phyloP scores from a whole-genome alignment of 2,113 vertebrate species.

The Diadophis punctatus region DNA sequence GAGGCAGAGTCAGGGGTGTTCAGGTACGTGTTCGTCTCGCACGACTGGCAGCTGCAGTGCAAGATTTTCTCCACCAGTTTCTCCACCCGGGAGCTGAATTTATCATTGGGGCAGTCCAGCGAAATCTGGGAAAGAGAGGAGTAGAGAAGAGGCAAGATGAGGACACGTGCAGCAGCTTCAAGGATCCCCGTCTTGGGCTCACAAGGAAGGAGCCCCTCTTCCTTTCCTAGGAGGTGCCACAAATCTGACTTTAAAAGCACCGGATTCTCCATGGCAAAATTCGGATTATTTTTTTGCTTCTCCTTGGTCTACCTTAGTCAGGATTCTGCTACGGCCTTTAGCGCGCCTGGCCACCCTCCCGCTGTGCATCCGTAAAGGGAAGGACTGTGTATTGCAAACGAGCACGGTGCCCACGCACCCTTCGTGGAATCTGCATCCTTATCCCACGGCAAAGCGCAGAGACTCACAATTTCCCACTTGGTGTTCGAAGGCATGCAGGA shows the following conservation, averaged over 20 bases:
- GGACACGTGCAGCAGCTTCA: not conserved
- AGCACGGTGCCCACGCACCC: not conserved
- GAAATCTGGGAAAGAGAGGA: slow-evolving; percentile 75
- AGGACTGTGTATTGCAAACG: not conserved
- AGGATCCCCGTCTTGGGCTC: not conserved
- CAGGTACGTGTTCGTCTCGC: slow-evolving; percentile 65
- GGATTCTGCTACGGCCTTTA: not conserved
- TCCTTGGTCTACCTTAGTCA: not conserved
- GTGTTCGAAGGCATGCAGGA: slow-evolving; percentile 97
- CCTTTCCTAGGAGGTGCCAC: not conserved
- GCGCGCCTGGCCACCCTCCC: not conserved
- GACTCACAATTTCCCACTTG: slow-evolving; percentile 98
- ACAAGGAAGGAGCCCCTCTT: not conserved
- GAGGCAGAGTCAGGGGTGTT: slow-evolving; percentile 38
- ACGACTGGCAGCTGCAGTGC: slow-evolving; percentile 95
- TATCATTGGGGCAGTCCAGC: slow-evolving; percentile 84
- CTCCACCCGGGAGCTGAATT: slow-evolving; percentile 86
- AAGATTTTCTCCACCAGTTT: slow-evolving; percentile 96
- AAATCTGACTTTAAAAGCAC: not conserved
- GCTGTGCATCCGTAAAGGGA: not conserved
- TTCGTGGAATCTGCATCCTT: not conserved
- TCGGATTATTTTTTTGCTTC: not conserved
- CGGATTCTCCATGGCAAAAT: not conserved
- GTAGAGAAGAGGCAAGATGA: not conserved
- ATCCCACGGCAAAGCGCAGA: not conserved